Evolutionary conservation across 2,888 invertebrate genomes (phyloP).

Genomic region (Spisula subtruncata): DNA sequence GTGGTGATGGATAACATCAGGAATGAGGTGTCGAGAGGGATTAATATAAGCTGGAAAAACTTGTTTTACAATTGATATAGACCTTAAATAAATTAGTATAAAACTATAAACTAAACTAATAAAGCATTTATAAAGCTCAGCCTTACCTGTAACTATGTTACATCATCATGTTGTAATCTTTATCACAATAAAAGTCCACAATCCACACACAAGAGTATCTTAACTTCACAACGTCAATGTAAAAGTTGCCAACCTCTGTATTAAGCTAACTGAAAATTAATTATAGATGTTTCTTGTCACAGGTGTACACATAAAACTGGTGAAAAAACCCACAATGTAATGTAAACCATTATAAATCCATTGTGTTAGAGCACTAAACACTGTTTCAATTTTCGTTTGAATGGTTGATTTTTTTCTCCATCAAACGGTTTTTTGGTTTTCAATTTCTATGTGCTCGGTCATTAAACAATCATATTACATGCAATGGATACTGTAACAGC

Average conservation of each 20-base stretch:
- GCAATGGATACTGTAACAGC: neutral
- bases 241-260: neutral
- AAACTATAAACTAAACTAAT: too few species aligned
- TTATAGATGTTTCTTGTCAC: conserved; percentile 6
- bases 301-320: conserved; percentile 6
- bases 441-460: neutral
- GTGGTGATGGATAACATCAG: too few species aligned
- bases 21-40: too few species aligned
- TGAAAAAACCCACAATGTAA: conserved; percentile 9
- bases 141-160: too few species aligned
- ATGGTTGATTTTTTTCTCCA: neutral
- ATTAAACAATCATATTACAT: conserved; percentile 5
- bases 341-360: neutral
- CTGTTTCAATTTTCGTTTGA: conserved; percentile 9
- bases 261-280: neutral
- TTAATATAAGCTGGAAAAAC: too few species aligned
- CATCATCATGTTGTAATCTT: neutral
- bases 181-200: conserved; percentile 9
- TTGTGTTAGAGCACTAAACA: neutral
- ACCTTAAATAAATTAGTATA: too few species aligned
- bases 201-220: neutral
- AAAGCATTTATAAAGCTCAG: too few species aligned
- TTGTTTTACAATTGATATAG: too few species aligned
- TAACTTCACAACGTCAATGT: neutral
- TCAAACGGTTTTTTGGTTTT: neutral